Percentiles rank a stretch among this genome's conserved stretches.
Evolutionary conservation across 1,140 invertebrate species (phyloP).

Genomic region (Venturia canescens): DNA sequence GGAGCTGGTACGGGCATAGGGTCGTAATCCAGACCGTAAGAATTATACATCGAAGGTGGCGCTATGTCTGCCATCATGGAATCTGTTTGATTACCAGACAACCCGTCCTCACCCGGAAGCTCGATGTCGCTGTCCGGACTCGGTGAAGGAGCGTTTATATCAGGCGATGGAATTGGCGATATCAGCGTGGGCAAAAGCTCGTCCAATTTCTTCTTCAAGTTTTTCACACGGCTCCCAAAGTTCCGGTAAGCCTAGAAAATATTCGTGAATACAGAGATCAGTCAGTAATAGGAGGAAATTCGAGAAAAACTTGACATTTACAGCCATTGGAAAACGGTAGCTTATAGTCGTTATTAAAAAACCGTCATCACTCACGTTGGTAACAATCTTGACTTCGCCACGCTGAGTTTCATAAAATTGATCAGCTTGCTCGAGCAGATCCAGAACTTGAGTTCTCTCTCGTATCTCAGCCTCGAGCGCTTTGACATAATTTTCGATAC

Average conservation of each 20-base stretch:
- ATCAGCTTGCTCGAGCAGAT: slow-evolving; percentile 86
- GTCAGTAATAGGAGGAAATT: neutral
- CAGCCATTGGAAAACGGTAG: too few relatives aligned
- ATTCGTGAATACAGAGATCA: neutral
- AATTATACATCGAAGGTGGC: slow-evolving; percentile 72
- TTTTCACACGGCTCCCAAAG: slow-evolving; percentile 91
- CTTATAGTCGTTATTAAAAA: neutral
- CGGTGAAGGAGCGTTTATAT: slow-evolving; percentile 89
- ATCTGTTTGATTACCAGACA: slow-evolving; percentile 57
- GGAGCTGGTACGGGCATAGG: slow-evolving; percentile 66
- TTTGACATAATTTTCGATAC: slow-evolving; percentile 88
- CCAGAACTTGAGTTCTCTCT: slow-evolving; percentile 85
- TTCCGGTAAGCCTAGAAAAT: slow-evolving; percentile 90
- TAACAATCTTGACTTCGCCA: slow-evolving; percentile 94
- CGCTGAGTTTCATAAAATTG: slow-evolving; percentile 93
- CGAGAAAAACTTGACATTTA: neutral
- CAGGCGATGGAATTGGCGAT: slow-evolving; percentile 85
- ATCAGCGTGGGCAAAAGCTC: slow-evolving; percentile 83
- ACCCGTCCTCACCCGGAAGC: slow-evolving; percentile 78
- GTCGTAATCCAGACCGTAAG: slow-evolving; percentile 73
- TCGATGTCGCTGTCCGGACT: slow-evolving; percentile 88
- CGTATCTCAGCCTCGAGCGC: slow-evolving; percentile 90
- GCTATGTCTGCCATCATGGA: slow-evolving; percentile 70
- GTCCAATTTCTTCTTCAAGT: slow-evolving; percentile 89
- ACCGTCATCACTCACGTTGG: slow-evolving; percentile 84